Base-by-base conservation (phyloP, 2,113 vertebrate genomes). In the Melanostigma gelatinosum region DNA sequence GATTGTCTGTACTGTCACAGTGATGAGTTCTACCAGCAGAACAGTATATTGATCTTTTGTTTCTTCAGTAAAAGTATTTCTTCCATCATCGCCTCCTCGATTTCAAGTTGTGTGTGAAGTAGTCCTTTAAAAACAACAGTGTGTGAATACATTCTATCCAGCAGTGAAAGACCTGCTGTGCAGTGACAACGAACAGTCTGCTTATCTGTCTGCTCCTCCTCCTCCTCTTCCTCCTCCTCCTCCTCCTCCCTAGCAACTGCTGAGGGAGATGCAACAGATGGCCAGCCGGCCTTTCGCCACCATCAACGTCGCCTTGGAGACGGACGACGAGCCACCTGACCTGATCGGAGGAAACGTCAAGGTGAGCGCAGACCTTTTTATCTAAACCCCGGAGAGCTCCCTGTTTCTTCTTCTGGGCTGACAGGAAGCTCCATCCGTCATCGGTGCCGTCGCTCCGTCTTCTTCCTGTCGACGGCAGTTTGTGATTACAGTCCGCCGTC, bases 181-280 rank as follows among this genome's bases (percentile, higher is more conserved):
- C 24, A 24, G 24, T 24, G 24, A 24, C 61, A 11, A 40, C 46
- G 42, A 38, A 64, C 34, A n/a, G n/a, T 72, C 24, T 34, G 76
- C 82, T 86, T 72, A 76, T 34, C 27, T 20, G 78, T 77, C 42
- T 91, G 77, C 85, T 79, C 48, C 3, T 94, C 84, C 38, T 83
- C 79, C 78, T 92, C n/a, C n/a, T n/a, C n/a, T n/a, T n/a, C n/a
- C n/a, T n/a, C n/a, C n/a, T n/a, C 66, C 4, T 72, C 73, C 92
- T 92, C 57, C 27, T 60, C 90, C 86, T 66, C 80, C 83, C 36
- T 82, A 99, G 98, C 98, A 99, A 99, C 97, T 99, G 73, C 96
- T 99, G 77, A 96, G 98, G 50, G 98, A 99, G 96, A 99, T 99
- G 98, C 98, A 99, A 84, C 98, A 99, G 96, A 99, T 99, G 98